phyloP scores from a whole-genome alignment of 2,113 vertebrate species.

The Pseudorasbora parva region DNA sequence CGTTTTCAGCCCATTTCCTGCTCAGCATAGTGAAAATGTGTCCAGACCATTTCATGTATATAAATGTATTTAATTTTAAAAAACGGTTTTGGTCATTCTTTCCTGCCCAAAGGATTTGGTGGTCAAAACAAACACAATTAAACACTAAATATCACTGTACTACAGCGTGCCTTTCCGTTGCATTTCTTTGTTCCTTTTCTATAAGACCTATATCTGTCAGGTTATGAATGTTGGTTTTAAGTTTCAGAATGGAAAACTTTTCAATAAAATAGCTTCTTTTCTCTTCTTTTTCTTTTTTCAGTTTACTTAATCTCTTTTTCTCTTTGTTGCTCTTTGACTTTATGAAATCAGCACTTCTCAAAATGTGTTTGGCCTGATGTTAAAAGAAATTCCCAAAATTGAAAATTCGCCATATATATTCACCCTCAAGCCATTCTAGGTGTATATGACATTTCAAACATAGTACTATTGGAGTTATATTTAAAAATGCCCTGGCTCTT shows the following conservation, averaged over 20 bases:
- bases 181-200: slow-evolving; percentile 56
- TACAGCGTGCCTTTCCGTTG: slow-evolving; percentile 72
- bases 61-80: too few relatives aligned
- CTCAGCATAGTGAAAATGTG: neutral
- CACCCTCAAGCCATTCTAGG: too few relatives aligned
- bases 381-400: too few relatives aligned
- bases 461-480: too few relatives aligned
- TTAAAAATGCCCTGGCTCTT: too few relatives aligned
- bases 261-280: slow-evolving; percentile 76
- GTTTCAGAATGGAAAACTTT: slow-evolving; percentile 65
- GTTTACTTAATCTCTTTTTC: slow-evolving; percentile 39
- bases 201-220: slow-evolving; percentile 64
- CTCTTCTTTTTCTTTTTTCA: slow-evolving; percentile 75
- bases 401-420: too few relatives aligned
- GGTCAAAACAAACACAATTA: neutral
- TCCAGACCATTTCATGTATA: neutral
- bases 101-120: neutral
- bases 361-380: neutral
- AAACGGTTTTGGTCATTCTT: neutral
- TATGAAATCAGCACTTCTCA: neutral
- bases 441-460: too few relatives aligned
- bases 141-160: slow-evolving; percentile 30
- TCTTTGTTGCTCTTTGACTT: neutral
- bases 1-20: neutral
- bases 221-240: slow-evolving; percentile 70